Evolutionary conservation across 2,797 vertebrate genomes (phyloP), one percentile per base, ranked within the genome.

Genomic region (Thamnophis elegans): DNA sequence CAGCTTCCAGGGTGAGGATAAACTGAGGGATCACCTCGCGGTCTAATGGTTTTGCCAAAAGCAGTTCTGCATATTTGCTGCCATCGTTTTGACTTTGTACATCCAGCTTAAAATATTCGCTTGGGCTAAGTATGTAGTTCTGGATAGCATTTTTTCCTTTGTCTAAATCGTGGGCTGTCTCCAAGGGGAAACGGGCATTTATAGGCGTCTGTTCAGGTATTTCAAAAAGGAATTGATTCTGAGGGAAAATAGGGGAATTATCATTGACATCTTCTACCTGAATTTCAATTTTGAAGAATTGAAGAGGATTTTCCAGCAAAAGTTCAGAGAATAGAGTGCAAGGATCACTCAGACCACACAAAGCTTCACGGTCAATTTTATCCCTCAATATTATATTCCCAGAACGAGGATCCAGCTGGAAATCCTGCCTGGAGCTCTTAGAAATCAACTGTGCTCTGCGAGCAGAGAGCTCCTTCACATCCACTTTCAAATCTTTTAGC

Each of bases 1-100:
- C 93, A 0, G 98, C 99, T 0, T 97, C 98, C 32, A 99, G 97
- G 42, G 97, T 94, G 54, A 99, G 96, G 92, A 97, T 97, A 93
- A 99, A 92, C 82, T 98, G 98, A 9, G 96, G 26, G 51, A 97
- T 96, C 89, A 98, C 96, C 0, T n/a, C 25, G 0, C 78, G 87
- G 20, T 96, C 95, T 56, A 96, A 88, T 0, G 32, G 36, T n/a
- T n/a, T n/a, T n/a, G n/a, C n/a, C n/a, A n/a, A n/a, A n/a, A n/a
- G n/a, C n/a, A n/a, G n/a, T n/a, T n/a, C n/a, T n/a, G n/a, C n/a
- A n/a, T n/a, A n/a, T n/a, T n/a, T n/a, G n/a, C n/a, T n/a, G n/a
- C n/a, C n/a, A n/a, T n/a, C n/a, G n/a, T n/a, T n/a, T n/a, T n/a
- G n/a, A n/a, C n/a, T n/a, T n/a, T n/a, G n/a, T n/a, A n/a, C n/a